Evolutionary conservation across 2,113 vertebrate species (phyloP), one percentile per base, ranked within the genome.

Genomic region (Candoia aspera): DNA sequence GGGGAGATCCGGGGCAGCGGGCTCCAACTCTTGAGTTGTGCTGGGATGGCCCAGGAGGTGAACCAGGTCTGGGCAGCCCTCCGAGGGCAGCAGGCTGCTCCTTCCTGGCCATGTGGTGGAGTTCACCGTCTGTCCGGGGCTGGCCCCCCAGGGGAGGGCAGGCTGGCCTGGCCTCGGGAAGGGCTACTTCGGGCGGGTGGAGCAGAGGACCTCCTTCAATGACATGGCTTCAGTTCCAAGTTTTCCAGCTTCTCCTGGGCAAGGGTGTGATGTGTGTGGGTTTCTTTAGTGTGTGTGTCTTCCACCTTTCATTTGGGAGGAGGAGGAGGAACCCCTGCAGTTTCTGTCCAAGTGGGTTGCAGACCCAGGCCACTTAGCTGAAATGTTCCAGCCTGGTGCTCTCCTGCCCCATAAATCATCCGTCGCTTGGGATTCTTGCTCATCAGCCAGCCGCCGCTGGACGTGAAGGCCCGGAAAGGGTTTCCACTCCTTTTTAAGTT

Each of bases 401-500:
- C 68, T 73, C 90, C 89, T 91, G 93, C 90, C 4, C 87, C 86
- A 33, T 92, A 62, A 11, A 95, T 95, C 92, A 95, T 92, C 89
- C 89, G 85, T 23, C 26, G 54, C 83, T 64, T 21, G 73, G 73
- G 33, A 79, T 79, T 79, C 73, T 79, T 95, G 57, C 94, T 96
- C 3, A 0, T 94, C 95, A 62, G 93, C 93, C 97, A 97, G 96
- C 94, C 46, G 90, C 94, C 93, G 54, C 93, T 91, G 85, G 89
- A 93, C 23, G 88, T 91, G 94, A 92, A 93, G 93, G 0, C 89
- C 87, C 90, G 94, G 1, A 91, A 91, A 96, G 89, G 96, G 96
- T 97, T 97, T 97, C 97, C 97, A 97, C 95, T 97, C 97, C 97
- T 97, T 97, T 97, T 97, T 96, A 97, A 97, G 97, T 92, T 95